Evolutionary conservation across 1,140 invertebrate genomes (phyloP).

Genomic region (Lepidostoma basale): DNA sequence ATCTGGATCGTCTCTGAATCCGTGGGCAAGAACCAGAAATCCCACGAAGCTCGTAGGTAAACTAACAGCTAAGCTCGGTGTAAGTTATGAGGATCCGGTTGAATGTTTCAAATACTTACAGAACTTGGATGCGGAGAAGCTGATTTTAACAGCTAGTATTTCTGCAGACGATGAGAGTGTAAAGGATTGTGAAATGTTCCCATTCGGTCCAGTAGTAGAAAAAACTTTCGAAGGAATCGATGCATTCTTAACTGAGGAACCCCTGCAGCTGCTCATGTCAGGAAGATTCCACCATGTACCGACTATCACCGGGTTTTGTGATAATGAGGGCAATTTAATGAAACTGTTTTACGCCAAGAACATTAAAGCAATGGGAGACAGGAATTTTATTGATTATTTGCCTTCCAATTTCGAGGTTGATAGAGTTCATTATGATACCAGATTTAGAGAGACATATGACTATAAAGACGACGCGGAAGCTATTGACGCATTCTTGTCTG

Average conservation of each 20-base stretch:
- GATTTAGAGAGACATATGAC: conserved; percentile 51
- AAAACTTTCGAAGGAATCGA: conserved; percentile 52
- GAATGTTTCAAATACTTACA: conserved; percentile 50
- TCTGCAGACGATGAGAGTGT: conserved; percentile 45
- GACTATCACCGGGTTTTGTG: conserved; percentile 52
- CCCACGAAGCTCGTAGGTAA: not conserved
- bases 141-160: conserved; percentile 49
- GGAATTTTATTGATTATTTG: conserved; percentile 50
- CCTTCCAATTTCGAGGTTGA: conserved; percentile 49
- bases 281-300: conserved; percentile 54
- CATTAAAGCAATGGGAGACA: conserved; percentile 48
- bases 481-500: conserved; percentile 53
- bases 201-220: conserved; percentile 55
- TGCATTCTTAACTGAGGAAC: conserved; percentile 51
- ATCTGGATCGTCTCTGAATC: too few species aligned
- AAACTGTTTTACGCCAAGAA: conserved; percentile 40
- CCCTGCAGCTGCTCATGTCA: conserved; percentile 49
- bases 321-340: conserved; percentile 53
- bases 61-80: not conserved
- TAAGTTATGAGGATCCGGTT: conserved; percentile 35
- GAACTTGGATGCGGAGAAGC: conserved; percentile 48
- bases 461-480: conserved; percentile 46
- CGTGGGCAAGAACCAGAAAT: too few species aligned
- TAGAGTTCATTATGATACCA: conserved; percentile 48
- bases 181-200: conserved; percentile 52